Evolutionary conservation across 2,797 vertebrate genomes (phyloP), one percentile per base, ranked within the genome.

Genomic region (Scarus forsteni): DNA sequence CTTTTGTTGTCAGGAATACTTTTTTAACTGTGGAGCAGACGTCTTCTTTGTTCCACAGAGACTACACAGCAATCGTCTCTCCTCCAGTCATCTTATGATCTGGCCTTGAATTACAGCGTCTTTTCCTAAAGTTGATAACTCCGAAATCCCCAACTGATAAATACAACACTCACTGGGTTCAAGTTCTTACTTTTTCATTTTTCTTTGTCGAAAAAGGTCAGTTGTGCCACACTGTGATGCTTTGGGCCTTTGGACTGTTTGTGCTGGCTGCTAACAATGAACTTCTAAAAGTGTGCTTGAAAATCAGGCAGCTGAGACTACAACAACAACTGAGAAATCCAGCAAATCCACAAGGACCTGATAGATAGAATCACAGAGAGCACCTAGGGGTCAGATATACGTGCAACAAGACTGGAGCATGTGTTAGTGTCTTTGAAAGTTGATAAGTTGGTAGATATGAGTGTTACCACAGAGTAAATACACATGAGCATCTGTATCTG

Each of bases 381-480:
- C 8, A 42, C 40, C 43, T 27, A 70, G 61, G 15, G 34, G n/a
- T 42, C 40, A 10, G 43, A 18, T 44, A 39, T 66, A 42, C 46
- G 44, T 56, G 54, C 4, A 27, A 58, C 46, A 70, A n/a, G 16
- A 68, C 38, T 43, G 46, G 8, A 57, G 35, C 16, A 16, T 56
- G 36, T 19, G 43, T 52, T 55, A 19, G 12, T 55, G 63, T 52
- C 39, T 64, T 16, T 52, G 43, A 45, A 61, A 70, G 52, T 44
- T 66, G 61, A 83, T 67, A 49, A 82, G 49, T 49, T 52, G 48
- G 56, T 43, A 67, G 59, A 72, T 71, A 52, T 13, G 39, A 66
- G 14, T 67, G 38, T 77, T 78, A 64, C 51, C 27, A 52, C 60
- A 39, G 42, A 43, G 27, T 15, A 1, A 42, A n/a, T 2, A 16